A percentile compares a stretch with the other conserved stretches of the same genome.
These are phyloP conservation scores for Heterotis niloticus DNA, from an alignment of 2,113 vertebrate species.

Conservation along the genomic window DNA sequence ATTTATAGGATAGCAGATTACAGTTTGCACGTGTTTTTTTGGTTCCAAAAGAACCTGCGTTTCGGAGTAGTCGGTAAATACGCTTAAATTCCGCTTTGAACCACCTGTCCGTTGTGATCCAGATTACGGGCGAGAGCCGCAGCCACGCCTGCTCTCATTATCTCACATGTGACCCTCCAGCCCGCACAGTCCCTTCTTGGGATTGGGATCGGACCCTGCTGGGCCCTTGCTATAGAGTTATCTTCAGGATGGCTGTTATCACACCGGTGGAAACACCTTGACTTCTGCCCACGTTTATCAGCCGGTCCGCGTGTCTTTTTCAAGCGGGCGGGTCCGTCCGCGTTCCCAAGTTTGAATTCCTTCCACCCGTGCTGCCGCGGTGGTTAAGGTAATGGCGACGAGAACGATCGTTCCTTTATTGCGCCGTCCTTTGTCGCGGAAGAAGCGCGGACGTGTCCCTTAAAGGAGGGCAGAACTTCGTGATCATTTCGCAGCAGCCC, in stretches of 20 bases:
- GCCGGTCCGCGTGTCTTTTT: conserved; percentile 46
- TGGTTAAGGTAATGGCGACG: background rate
- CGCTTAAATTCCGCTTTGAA: background rate
- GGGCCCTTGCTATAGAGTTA: background rate
- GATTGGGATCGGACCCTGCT: background rate
- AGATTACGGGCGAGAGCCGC: background rate
- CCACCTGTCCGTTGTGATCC: background rate
- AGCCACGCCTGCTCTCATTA: background rate
- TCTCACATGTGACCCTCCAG: background rate
- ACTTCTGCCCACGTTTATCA: conserved; percentile 53
- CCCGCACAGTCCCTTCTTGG: background rate
- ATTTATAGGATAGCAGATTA: no score
- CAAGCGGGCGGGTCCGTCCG: no score
- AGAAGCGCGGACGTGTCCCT: background rate
- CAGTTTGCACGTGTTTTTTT: background rate
- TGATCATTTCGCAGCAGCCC: background rate
- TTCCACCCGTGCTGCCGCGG: background rate
- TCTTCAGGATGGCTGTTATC: conserved; percentile 51
- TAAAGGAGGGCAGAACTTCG: background rate
- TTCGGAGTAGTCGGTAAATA: background rate
- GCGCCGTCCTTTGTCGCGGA: background rate
- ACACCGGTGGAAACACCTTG: conserved; percentile 53
- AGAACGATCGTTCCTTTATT: background rate
- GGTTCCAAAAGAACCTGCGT: no score
- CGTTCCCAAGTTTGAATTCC: conserved; percentile 9